Evolutionary conservation across 2,113 vertebrate genomes (phyloP).

Genomic region (Bettongia penicillata): DNA sequence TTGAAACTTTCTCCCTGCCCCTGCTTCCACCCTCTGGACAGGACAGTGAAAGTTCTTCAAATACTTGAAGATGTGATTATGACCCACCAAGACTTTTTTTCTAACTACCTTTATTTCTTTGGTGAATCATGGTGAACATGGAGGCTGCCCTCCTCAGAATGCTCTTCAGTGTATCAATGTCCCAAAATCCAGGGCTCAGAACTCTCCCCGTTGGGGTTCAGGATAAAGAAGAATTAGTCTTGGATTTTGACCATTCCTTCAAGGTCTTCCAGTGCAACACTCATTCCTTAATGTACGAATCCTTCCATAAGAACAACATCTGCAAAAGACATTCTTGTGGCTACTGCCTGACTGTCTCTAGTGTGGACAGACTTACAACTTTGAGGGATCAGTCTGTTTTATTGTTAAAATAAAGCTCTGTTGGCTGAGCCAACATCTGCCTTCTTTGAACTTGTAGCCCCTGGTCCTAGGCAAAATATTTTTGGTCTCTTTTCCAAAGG

Average conservation of each 20-base stretch:
- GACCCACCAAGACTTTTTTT: neutral
- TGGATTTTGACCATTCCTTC: neutral
- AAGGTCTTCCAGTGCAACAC: neutral
- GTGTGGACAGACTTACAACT: neutral
- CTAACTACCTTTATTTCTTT: neutral
- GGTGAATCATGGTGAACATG: neutral
- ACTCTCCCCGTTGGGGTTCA: no score
- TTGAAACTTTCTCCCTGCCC: neutral
- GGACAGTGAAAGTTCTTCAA: neutral
- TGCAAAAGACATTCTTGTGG: neutral
- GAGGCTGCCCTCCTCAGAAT: no score
- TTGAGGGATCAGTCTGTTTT: neutral
- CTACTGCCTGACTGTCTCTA: neutral
- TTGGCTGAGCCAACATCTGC: no score
- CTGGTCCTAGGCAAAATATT: no score
- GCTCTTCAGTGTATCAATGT: neutral
- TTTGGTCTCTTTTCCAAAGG: no score
- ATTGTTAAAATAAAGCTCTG: neutral
- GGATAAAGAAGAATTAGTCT: neutral
- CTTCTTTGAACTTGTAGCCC: no score
- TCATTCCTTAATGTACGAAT: neutral
- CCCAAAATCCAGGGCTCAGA: no score
- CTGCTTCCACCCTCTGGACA: neutral
- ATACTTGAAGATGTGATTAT: no score
- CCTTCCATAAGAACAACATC: neutral